Evolutionary conservation across 2,888 invertebrate genomes (phyloP).

Genomic region (Smittia aterrima): DNA sequence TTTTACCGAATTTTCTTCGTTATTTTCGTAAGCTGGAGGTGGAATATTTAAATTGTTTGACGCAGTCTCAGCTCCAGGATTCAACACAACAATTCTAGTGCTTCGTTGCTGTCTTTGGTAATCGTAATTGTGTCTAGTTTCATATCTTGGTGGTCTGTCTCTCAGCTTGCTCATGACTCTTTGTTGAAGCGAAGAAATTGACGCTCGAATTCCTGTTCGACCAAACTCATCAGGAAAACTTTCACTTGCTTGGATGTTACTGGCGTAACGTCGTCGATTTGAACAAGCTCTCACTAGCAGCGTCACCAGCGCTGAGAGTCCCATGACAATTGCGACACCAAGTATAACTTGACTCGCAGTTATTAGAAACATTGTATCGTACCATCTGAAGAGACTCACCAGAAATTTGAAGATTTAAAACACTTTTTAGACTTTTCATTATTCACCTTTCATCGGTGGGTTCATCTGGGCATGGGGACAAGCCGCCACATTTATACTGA

Average conservation of each 20-base stretch:
- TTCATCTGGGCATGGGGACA: too few relatives aligned
- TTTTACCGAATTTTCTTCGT: constrained; percentile 1
- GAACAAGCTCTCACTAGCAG: constrained; percentile 46
- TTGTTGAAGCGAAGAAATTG: constrained; percentile 46
- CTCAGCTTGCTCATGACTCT: constrained; percentile 45
- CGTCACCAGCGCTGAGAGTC: constrained; percentile 46
- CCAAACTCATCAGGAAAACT: constrained; percentile 41
- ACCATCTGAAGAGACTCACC: background rate
- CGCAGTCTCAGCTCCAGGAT: background rate
- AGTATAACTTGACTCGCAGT: constrained; percentile 46
- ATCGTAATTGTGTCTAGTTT: constrained; percentile 42
- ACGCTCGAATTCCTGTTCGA: constrained; percentile 44
- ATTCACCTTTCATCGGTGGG: too few relatives aligned
- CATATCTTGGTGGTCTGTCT: constrained; percentile 46
- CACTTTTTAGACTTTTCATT: too few relatives aligned
- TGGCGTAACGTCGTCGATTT: constrained; percentile 27
- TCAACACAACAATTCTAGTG: background rate
- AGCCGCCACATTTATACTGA: too few relatives aligned
- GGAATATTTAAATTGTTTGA: background rate
- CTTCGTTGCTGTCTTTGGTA: constrained; percentile 14
- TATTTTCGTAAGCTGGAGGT: constrained; percentile 19
- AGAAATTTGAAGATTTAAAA: background rate
- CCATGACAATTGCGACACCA: constrained; percentile 46
- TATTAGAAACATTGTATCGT: constrained; percentile 42
- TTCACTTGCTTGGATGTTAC: background rate